Conservation (phyloP, 2,888 invertebrate genomes). For the Chymomyza amoena region DNA sequence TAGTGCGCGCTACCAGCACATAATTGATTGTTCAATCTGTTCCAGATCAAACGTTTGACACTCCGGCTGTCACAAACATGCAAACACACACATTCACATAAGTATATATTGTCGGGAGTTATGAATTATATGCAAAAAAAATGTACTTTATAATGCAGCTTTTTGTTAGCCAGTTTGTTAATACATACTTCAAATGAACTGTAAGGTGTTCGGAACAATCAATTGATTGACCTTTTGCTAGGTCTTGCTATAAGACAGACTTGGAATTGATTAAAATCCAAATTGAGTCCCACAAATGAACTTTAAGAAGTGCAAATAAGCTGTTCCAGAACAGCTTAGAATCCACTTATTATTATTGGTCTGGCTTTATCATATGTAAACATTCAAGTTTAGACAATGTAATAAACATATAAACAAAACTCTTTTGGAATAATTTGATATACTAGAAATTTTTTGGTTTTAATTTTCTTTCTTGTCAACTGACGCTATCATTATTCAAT, state of each 20-base stretch:
- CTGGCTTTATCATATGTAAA: no score
- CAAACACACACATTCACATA: constrained; percentile 42
- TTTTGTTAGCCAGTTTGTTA: constrained; percentile 22
- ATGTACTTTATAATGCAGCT: neutral
- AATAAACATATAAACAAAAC: no score
- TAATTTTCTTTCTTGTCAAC: constrained; percentile 56
- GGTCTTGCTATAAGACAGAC: neutral
- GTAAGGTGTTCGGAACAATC: constrained; percentile 48
- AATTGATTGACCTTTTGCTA: constrained; percentile 48
- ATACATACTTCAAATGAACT: constrained; percentile 53
- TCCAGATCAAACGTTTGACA: constrained; percentile 68
- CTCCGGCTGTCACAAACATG: constrained; percentile 11
- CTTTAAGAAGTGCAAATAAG: constrained; percentile 46
- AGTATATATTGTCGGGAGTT: constrained; percentile 26
- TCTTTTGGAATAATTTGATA: no score
- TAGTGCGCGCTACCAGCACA: constrained; percentile 43
- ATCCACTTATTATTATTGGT: constrained; percentile 4
- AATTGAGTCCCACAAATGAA: constrained; percentile 38
- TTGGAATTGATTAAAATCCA: constrained; percentile 9
- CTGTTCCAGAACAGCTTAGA: constrained; percentile 23
- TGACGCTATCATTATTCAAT: constrained; percentile 41
- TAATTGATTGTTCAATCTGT: constrained; percentile 73
- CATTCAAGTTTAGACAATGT: no score
- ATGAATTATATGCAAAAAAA: neutral
- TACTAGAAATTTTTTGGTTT: constrained; percentile 7